A percentile compares a stretch with the other conserved stretches of the same genome.
These are phyloP conservation scores for Corynorhinus townsendii DNA, from an alignment of 2,113 vertebrate species.

Conservation along the genomic window DNA sequence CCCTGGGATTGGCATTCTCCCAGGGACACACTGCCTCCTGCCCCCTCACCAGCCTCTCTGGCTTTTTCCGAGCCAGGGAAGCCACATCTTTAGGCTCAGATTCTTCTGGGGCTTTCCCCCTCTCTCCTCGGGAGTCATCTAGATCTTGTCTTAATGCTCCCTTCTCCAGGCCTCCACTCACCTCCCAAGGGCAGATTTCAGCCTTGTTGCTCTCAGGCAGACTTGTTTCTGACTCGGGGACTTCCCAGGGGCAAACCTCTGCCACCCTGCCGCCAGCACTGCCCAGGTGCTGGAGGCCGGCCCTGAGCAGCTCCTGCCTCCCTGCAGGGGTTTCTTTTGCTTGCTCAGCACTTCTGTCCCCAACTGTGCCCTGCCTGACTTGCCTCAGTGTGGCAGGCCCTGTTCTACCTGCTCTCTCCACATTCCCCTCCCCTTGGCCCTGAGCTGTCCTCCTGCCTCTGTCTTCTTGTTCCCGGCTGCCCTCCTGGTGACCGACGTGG, in stretches of 20 bases:
- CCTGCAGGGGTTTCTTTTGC: not conserved
- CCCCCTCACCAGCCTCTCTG: conserved; percentile 55
- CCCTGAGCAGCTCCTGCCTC: not conserved
- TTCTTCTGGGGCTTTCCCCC: not conserved
- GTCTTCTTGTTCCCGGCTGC: conserved; percentile 20
- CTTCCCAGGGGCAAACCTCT: conserved; percentile 63
- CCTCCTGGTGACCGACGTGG: not conserved
- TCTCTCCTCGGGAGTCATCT: not conserved
- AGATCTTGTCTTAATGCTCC: not conserved
- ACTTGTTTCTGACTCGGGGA: not conserved
- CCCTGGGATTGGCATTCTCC: not conserved
- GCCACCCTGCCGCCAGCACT: not conserved
- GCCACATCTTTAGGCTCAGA: not conserved
- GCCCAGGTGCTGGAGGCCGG: not conserved
- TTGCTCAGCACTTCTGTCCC: not conserved
- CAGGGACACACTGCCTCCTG: conserved; percentile 44
- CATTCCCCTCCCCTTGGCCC: not conserved
- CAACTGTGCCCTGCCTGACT: not conserved
- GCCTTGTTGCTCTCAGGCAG: conserved; percentile 9
- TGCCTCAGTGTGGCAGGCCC: not conserved
- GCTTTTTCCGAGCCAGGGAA: not conserved
- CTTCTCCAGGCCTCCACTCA: not conserved
- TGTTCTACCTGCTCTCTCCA: not conserved
- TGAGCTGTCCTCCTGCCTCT: not conserved
- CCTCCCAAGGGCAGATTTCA: conserved; percentile 55